Conservation (phyloP, 2,888 invertebrate species). For the Latrodectus hesperus region DNA sequence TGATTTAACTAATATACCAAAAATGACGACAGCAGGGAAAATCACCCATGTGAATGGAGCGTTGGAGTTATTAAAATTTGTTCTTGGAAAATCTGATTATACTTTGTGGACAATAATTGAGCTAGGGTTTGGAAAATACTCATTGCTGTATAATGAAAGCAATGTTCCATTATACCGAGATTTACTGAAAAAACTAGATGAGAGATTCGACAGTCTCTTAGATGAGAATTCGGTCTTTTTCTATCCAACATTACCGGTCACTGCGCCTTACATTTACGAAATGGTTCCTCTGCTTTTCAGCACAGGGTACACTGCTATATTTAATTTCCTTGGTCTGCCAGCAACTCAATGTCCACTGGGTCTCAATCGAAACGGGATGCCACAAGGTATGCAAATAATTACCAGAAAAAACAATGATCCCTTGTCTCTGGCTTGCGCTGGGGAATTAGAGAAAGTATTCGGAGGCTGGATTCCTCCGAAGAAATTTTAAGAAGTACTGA, state of each 20-base stretch:
- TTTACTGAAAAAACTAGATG: neutral
- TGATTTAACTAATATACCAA: neutral
- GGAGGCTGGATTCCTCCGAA: slow-evolving; percentile 84
- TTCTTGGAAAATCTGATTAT: neutral
- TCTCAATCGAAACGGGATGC: slow-evolving; percentile 82
- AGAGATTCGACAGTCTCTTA: neutral
- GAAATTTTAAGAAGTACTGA: too few relatives aligned
- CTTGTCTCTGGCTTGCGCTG: slow-evolving; percentile 86
- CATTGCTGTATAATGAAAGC: neutral
- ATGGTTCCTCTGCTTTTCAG: slow-evolving; percentile 87
- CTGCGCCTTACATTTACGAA: slow-evolving; percentile 91
- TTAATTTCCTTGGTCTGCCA: slow-evolving; percentile 90
- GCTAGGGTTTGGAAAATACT: neutral
- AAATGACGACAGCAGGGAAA: neutral
- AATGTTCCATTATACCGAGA: neutral
- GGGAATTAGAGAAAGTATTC: slow-evolving; percentile 84
- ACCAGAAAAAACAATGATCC: slow-evolving; percentile 80
- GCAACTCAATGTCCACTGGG: slow-evolving; percentile 90
- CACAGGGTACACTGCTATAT: slow-evolving; percentile 88
- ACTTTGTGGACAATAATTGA: neutral
- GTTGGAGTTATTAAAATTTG: neutral
- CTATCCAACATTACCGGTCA: slow-evolving; percentile 91
- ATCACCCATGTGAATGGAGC: neutral
- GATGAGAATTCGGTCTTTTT: slow-evolving; percentile 80
- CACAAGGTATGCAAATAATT: slow-evolving; percentile 84